phyloP scores from a whole-genome alignment of 2,113 vertebrate genomes.

The Hydrochoerus hydrochaeris region DNA sequence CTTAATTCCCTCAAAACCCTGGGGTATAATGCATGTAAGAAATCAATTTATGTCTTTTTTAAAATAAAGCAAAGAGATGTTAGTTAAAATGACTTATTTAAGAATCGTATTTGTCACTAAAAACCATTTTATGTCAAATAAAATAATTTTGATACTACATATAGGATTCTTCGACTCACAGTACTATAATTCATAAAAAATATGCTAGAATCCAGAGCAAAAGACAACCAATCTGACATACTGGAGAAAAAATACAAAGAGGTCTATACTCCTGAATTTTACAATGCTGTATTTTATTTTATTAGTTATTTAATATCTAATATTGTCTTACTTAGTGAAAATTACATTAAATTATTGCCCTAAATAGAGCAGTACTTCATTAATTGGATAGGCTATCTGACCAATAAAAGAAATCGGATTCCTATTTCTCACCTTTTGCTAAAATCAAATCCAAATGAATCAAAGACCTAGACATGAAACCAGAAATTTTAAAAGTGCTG shows the following conservation, averaged over 20 bases:
- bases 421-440: neutral
- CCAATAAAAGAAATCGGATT: neutral
- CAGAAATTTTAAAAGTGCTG: neutral
- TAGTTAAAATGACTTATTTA: slow-evolving; percentile 45
- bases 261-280: neutral
- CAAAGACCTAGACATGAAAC: neutral
- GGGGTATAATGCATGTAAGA: neutral
- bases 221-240: neutral
- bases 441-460: neutral
- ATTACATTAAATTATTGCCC: neutral
- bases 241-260: neutral
- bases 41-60: slow-evolving; percentile 39
- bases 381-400: slow-evolving; percentile 11
- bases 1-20: neutral
- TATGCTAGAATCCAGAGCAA: neutral
- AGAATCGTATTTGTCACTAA: slow-evolving; percentile 30
- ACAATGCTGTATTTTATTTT: neutral
- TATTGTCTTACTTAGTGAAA: neutral
- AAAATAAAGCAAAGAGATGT: neutral
- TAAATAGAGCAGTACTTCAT: neutral
- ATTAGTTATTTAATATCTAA: slow-evolving; percentile 12
- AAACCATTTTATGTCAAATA: neutral
- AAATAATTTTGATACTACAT: slow-evolving; percentile 9
- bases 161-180: slow-evolving; percentile 13
- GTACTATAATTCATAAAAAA: neutral